Evolutionary conservation across 2,797 vertebrate genomes (phyloP).

Genomic region (Brotula barbata): DNA sequence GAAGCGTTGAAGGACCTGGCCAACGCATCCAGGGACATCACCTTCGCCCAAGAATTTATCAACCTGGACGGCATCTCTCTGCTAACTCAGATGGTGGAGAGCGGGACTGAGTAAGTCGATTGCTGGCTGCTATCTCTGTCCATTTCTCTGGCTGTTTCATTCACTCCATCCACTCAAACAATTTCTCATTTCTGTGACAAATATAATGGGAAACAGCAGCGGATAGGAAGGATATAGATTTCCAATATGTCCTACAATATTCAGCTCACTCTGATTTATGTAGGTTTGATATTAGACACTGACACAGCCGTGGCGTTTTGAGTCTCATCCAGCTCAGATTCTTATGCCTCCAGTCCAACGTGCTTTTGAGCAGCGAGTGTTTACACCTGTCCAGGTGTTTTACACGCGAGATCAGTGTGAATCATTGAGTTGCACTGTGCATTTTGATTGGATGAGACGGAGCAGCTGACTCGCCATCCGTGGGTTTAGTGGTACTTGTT

Average conservation of each 20-base stretch:
- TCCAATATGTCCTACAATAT: background rate
- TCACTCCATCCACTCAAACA: background rate
- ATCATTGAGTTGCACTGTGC: constrained; percentile 39
- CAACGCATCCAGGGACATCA: constrained; percentile 91
- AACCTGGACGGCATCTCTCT: constrained; percentile 96
- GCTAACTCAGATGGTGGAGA: constrained; percentile 98
- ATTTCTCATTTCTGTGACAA: background rate
- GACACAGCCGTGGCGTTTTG: background rate
- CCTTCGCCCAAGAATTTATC: constrained; percentile 98
- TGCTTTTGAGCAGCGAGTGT: background rate
- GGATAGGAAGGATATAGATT: background rate
- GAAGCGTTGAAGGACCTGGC: constrained; percentile 95
- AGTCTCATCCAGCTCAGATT: constrained; percentile 2
- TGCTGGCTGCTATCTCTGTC: background rate
- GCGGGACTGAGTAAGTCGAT: constrained; percentile 92
- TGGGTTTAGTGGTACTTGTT: too few relatives aligned
- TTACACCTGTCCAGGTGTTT: too few relatives aligned
- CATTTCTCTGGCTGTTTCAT: background rate
- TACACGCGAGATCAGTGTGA: constrained; percentile 1
- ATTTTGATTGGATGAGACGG: constrained; percentile 25
- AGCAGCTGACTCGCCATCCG: background rate
- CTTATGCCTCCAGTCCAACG: background rate
- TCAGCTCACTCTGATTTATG: constrained; percentile 1
- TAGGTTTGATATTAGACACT: constrained; percentile 2
- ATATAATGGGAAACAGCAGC: background rate